Evolutionary conservation across 1,140 invertebrate genomes (phyloP).

Genomic region (Drosophila miranda): DNA sequence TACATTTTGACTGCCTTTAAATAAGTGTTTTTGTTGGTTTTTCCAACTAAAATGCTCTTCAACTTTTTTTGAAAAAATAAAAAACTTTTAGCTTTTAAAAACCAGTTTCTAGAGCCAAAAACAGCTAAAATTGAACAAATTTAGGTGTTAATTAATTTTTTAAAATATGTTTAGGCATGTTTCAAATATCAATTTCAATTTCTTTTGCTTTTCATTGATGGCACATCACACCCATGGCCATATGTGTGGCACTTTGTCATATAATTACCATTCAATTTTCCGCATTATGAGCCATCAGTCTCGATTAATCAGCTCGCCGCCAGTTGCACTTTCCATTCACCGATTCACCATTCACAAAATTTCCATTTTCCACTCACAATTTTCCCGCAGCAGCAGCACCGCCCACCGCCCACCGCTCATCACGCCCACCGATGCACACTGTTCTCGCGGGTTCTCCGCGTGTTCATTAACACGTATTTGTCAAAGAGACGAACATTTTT

Average conservation of each 20-base stretch:
- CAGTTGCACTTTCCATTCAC: conserved; percentile 37
- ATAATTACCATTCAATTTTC: conserved; percentile 52
- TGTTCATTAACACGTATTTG: conserved; percentile 66
- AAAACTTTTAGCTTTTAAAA: no score
- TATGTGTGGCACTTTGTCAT: conserved; percentile 9
- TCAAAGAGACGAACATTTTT: conserved; percentile 56
- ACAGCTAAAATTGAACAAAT: not conserved
- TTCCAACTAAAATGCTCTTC: no score
- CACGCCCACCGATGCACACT: no score
- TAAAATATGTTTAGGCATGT: not conserved
- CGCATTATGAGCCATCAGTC: conserved; percentile 51
- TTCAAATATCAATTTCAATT: no score
- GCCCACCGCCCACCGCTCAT: not conserved
- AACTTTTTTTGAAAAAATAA: no score
- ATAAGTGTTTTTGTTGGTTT: no score
- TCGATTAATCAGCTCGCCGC: conserved; percentile 47
- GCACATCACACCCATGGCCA: not conserved
- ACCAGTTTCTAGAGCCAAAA: no score
- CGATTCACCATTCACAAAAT: conserved; percentile 8
- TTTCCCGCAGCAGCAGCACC: not conserved
- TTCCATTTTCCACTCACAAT: conserved; percentile 18
- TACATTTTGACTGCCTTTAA: no score
- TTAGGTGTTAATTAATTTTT: not conserved
- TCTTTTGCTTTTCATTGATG: not conserved
- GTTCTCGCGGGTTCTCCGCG: not conserved